Conservation (phyloP, 2,113 vertebrate species). For the Zingel zingel region DNA sequence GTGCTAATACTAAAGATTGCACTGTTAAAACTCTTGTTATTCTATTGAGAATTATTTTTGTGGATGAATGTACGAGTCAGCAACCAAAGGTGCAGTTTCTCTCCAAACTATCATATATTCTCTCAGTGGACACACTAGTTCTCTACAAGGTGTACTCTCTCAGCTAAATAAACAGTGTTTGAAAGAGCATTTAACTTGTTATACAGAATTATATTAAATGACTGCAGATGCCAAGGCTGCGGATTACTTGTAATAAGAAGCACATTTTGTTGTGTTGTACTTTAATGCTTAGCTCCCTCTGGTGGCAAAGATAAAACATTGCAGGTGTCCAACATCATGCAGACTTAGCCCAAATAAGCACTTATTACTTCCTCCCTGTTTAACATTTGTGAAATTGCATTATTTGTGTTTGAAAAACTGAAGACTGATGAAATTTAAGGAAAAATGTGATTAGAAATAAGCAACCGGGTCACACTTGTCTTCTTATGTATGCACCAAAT, state of each 20-base stretch:
- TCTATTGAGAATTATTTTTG: slow-evolving; percentile 60
- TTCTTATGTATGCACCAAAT: background rate
- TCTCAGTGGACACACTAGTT: slow-evolving; percentile 36
- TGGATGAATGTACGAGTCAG: slow-evolving; percentile 72
- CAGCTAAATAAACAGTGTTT: slow-evolving; percentile 11
- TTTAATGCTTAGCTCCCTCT: slow-evolving; percentile 58
- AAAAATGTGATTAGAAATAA: slow-evolving; percentile 60
- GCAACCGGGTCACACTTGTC: slow-evolving; percentile 16
- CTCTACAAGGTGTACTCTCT: slow-evolving; percentile 8
- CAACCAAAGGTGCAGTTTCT: slow-evolving; percentile 71
- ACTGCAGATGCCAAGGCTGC: background rate
- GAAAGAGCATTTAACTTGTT: background rate
- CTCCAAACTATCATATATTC: slow-evolving; percentile 28
- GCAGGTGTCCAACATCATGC: slow-evolving; percentile 10
- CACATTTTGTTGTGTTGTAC: slow-evolving; percentile 21
- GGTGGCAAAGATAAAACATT: slow-evolving; percentile 46
- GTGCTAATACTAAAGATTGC: slow-evolving; percentile 71
- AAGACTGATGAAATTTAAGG: slow-evolving; percentile 17
- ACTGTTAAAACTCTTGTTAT: slow-evolving; percentile 58
- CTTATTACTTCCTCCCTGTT: slow-evolving; percentile 32
- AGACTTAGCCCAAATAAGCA: slow-evolving; percentile 12
- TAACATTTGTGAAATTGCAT: slow-evolving; percentile 36
- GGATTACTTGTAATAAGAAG: background rate
- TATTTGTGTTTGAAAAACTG: slow-evolving; percentile 18
- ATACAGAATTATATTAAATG: background rate